These are phyloP conservation scores for Mastomys natalensis DNA, from an alignment of 2,113 vertebrate genomes.

Conservation along the genomic window DNA sequence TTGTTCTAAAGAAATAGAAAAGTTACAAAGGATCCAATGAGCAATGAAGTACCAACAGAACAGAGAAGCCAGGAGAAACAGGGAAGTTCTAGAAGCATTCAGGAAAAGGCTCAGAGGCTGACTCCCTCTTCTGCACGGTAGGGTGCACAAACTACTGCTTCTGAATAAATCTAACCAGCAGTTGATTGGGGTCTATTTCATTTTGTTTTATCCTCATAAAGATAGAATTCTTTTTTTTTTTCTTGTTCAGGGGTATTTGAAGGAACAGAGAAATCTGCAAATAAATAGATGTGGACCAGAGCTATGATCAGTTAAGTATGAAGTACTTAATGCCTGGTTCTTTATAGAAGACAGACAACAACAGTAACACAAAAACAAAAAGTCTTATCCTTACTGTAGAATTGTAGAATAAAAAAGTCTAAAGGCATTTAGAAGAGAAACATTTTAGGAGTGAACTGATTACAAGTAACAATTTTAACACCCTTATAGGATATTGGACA, in stretches of 20 bases:
- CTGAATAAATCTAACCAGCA: background rate
- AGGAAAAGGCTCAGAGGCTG: background rate
- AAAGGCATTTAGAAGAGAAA: background rate
- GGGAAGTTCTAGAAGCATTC: background rate
- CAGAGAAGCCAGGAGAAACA: background rate
- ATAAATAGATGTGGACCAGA: background rate
- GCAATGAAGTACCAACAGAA: background rate
- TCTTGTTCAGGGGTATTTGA: background rate
- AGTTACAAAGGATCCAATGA: background rate
- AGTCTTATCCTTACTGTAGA: background rate
- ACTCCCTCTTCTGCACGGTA: too few species aligned
- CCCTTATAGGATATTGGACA: background rate
- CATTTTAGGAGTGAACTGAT: background rate
- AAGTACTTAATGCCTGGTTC: background rate
- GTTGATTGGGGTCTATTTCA: background rate
- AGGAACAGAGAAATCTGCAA: background rate
- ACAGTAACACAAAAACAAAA: background rate
- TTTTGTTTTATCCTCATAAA: background rate
- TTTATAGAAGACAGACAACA: background rate
- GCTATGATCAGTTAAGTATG: background rate
- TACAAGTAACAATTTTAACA: background rate
- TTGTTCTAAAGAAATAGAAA: background rate
- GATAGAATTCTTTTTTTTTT: background rate
- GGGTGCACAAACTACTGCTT: too few species aligned
- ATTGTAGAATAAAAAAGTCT: background rate